These are phyloP conservation scores for Halcyon chelicuti DNA, from an alignment of 2,797 vertebrate species.

Conservation along the genomic window DNA sequence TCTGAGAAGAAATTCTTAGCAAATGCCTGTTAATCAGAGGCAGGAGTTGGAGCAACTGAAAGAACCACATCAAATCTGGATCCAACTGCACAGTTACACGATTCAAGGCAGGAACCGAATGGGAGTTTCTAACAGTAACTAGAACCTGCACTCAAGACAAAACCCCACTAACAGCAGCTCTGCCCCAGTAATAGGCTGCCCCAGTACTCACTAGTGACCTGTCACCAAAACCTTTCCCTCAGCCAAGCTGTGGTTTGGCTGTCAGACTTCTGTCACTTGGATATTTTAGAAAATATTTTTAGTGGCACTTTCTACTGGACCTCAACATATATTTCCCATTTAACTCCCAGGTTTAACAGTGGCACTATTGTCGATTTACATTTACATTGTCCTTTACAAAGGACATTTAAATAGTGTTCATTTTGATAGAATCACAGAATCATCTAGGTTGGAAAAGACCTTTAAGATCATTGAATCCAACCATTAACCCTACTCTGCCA, in stretches of 20 bases:
- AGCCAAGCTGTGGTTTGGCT: neutral
- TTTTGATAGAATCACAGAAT: no score
- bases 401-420: neutral
- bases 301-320: neutral
- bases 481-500: no score
- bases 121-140: neutral
- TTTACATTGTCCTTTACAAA: neutral
- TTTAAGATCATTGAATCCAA: no score
- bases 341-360: neutral
- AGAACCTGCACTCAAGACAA: neutral
- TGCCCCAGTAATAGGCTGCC: neutral
- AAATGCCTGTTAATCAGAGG: neutral
- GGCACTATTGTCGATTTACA: neutral
- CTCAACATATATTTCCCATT: neutral
- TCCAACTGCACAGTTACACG: rapidly evolving
- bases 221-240: neutral
- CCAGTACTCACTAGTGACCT: neutral
- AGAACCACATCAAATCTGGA: neutral
- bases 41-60: neutral
- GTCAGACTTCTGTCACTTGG: neutral
- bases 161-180: neutral
- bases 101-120: neutral
- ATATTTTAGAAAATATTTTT: neutral
- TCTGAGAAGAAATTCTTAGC: neutral
- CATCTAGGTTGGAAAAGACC: no score